Evolutionary conservation across 2,888 invertebrate genomes (phyloP).

Genomic region (Heliconius hortense): DNA sequence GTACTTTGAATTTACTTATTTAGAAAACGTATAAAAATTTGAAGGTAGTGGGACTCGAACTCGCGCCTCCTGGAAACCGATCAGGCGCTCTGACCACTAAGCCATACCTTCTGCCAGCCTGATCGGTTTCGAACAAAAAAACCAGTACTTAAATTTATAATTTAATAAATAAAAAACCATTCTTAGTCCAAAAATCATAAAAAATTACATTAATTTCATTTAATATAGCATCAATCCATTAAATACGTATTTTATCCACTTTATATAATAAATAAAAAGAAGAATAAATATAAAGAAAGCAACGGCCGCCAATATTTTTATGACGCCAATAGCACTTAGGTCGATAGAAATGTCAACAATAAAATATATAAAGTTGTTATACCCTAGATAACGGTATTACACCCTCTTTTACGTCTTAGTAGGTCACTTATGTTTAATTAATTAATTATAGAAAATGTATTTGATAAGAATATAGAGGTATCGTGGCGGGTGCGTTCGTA

Average conservation of each 20-base stretch:
- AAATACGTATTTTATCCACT: not conserved
- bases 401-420: not conserved
- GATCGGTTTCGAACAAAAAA: not conserved
- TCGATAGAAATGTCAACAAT: constrained; percentile 6
- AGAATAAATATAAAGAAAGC: constrained; percentile 10
- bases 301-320: constrained; percentile 17
- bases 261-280: not conserved
- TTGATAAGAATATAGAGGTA: not conserved
- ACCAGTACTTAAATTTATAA: not conserved
- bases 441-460: not conserved
- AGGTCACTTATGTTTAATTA: not conserved
- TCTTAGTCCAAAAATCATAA: too few species aligned
- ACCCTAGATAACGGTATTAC: not conserved
- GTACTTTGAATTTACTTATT: too few species aligned
- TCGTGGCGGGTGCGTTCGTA: too few species aligned
- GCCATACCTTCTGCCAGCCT: too few species aligned
- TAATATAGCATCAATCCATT: not conserved
- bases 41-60: too few species aligned
- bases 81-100: too few species aligned
- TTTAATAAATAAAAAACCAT: not conserved
- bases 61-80: too few species aligned
- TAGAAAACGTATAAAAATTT: too few species aligned
- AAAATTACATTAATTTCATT: too few species aligned
- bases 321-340: constrained; percentile 6
- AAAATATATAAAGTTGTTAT: not conserved